These are phyloP conservation scores for Hormiphora californensis DNA, from an alignment of 37 sponge, comb jelly and placozoan species.

Conservation along the genomic window DNA sequence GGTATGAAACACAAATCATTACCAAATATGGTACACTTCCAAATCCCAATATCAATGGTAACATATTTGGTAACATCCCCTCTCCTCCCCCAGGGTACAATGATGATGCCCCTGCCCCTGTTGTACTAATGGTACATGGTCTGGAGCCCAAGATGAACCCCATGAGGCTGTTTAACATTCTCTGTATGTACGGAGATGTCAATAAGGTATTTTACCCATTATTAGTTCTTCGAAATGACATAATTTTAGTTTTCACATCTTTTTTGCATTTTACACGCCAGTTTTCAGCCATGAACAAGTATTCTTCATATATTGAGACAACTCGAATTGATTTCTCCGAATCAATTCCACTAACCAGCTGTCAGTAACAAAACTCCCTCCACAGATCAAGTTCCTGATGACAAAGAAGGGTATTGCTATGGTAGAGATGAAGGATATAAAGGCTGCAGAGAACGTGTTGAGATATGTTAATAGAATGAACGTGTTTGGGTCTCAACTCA, in stretches of 20 bases:
- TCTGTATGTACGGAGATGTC: slow-evolving; percentile 52
- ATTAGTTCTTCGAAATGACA: too few relatives aligned
- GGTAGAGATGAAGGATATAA: slow-evolving; percentile 27
- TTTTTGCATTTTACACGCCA: background rate
- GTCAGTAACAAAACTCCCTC: background rate
- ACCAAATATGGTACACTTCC: too few relatives aligned
- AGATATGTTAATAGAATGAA: background rate
- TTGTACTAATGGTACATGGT: slow-evolving; percentile 48
- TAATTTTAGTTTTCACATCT: too few relatives aligned
- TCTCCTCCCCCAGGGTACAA: too few relatives aligned
- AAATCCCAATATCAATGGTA: too few relatives aligned
- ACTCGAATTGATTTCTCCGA: background rate
- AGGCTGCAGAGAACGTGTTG: slow-evolving; percentile 22
- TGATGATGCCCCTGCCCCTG: background rate
- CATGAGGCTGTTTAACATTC: slow-evolving; percentile 4
- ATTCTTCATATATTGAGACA: background rate
- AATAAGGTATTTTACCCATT: too few relatives aligned
- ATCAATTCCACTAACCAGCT: background rate
- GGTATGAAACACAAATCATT: too few relatives aligned
- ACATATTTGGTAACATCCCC: too few relatives aligned
- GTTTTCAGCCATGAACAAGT: too few relatives aligned
- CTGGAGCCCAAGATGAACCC: slow-evolving; percentile 30
- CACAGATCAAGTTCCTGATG: slow-evolving; percentile 46
- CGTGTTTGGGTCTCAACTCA: slow-evolving; percentile 8
- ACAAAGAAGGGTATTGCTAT: slow-evolving; percentile 49